phyloP scores from a whole-genome alignment of 1,140 invertebrate species.

The Drosophila subpulchrella region DNA sequence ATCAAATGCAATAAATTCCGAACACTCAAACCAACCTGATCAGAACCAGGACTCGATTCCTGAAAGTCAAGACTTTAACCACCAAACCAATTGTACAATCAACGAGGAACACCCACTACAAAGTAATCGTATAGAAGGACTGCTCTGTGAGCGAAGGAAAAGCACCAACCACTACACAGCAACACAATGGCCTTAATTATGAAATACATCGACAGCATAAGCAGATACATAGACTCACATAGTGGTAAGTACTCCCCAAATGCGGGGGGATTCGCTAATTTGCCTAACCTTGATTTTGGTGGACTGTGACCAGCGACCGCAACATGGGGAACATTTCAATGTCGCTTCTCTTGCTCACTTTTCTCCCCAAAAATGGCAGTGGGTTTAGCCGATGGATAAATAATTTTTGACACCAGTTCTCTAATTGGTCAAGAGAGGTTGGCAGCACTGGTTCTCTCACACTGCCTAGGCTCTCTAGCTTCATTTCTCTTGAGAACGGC shows the following conservation, averaged over 20 bases:
- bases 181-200: constrained; percentile 87
- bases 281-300: constrained; percentile 70
- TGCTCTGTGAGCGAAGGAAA: constrained; percentile 32
- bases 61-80: constrained; percentile 27
- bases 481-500: constrained; percentile 8
- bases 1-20: constrained; percentile 38
- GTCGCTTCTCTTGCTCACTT: constrained; percentile 42
- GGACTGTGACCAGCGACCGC: constrained; percentile 30
- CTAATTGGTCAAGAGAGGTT: constrained; percentile 59
- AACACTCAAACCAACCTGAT: constrained; percentile 23
- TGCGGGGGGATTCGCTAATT: constrained; percentile 52
- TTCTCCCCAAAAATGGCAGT: constrained; percentile 61
- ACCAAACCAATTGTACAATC: constrained; percentile 47
- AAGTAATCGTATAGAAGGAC: constrained; percentile 18
- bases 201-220: constrained; percentile 87
- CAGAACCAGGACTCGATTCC: constrained; percentile 19
- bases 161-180: constrained; percentile 63
- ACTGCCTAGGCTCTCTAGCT: background rate
- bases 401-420: constrained; percentile 71
- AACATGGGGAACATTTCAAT: constrained; percentile 7
- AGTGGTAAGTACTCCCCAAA: constrained; percentile 85
- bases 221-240: constrained; percentile 87
- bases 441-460: background rate
- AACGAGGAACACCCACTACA: constrained; percentile 25
- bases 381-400: constrained; percentile 61